Percentiles rank a stretch among this genome's conserved stretches.
Conservation (phyloP, 2,888 invertebrate species). For the Philhelius pedissequus region DNA sequence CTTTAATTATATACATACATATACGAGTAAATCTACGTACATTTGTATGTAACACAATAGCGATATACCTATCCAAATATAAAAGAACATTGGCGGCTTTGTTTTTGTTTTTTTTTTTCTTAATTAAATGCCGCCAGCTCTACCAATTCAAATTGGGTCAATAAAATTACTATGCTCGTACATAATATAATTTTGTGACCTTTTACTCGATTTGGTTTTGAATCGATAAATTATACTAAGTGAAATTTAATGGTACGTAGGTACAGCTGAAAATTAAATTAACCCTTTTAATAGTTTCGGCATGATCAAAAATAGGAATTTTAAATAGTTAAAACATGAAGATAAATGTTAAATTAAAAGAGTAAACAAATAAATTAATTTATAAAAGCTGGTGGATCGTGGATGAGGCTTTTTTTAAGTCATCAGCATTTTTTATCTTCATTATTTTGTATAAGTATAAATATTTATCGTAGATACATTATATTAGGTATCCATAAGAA, state of each 20-base stretch:
- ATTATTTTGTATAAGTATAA: neutral
- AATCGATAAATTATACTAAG: neutral
- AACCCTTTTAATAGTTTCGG: neutral
- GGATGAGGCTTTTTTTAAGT: neutral
- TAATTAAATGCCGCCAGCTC: neutral
- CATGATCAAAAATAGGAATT: neutral
- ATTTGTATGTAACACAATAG: neutral
- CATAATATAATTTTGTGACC: neutral
- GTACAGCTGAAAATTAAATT: neutral
- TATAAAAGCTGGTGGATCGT: too few species aligned
- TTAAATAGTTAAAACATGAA: neutral
- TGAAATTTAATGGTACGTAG: neutral
- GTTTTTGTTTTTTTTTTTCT: neutral
- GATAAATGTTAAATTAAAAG: neutral
- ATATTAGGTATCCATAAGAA: neutral
- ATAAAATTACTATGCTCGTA: neutral
- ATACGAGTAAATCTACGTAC: too few species aligned
- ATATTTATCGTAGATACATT: neutral
- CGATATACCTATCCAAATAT: neutral
- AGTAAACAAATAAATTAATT: neutral
- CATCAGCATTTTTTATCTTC: neutral
- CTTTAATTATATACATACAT: too few species aligned
- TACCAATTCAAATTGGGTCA: neutral
- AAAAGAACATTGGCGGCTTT: neutral
- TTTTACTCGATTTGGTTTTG: neutral